These are phyloP conservation scores for Neopelma chrysocephalum DNA, from an alignment of 2,797 vertebrate genomes.

Conservation along the genomic window DNA sequence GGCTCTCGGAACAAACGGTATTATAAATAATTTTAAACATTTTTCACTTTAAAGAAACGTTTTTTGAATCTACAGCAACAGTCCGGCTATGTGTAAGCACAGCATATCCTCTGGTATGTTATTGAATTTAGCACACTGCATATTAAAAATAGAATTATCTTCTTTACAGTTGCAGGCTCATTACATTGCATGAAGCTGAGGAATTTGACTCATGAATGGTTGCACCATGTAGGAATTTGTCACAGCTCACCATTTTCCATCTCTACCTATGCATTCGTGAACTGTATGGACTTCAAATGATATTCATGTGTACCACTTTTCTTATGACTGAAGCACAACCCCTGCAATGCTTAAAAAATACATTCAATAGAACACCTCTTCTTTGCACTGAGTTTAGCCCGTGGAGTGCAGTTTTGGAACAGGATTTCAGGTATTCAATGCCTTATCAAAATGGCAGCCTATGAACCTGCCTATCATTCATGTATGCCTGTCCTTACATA, in stretches of 20 bases:
- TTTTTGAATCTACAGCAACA: neutral
- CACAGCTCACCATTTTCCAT: neutral
- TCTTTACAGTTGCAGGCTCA: neutral
- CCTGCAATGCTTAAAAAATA: neutral
- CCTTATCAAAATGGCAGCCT: neutral
- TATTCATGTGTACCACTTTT: neutral
- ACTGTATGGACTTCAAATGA: neutral
- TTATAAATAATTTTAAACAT: conserved; percentile 5
- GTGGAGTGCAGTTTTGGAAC: neutral
- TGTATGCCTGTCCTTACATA: neutral
- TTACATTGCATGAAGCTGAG: neutral
- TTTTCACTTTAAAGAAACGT: neutral
- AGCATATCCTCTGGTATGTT: neutral
- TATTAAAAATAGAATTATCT: neutral
- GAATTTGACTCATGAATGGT: neutral
- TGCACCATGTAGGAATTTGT: neutral
- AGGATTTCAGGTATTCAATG: neutral
- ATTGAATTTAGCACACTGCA: neutral
- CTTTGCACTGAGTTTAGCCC: neutral
- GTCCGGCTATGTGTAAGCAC: neutral
- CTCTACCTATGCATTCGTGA: neutral
- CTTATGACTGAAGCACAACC: neutral
- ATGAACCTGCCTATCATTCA: neutral
- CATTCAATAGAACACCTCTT: neutral
- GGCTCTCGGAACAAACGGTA: neutral